These are phyloP conservation scores for Otolemur garnettii DNA, from an alignment of 2,113 vertebrate species.

Conservation along the genomic window DNA sequence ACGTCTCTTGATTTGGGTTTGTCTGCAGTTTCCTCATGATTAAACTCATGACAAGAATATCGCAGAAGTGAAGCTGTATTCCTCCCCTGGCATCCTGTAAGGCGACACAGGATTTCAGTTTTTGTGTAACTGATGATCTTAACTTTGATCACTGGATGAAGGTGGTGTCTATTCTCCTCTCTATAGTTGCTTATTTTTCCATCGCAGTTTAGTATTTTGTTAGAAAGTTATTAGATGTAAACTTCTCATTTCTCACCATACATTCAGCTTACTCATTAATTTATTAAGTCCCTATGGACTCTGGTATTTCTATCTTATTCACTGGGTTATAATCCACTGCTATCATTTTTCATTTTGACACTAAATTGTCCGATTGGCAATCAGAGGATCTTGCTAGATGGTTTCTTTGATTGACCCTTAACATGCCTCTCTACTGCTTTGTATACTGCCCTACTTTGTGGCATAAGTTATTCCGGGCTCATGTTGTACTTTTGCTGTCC, in stretches of 20 bases:
- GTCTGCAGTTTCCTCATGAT: background rate
- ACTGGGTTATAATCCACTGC: background rate
- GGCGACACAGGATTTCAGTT: background rate
- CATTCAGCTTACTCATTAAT: background rate
- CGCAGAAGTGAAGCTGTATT: background rate
- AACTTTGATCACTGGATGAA: background rate
- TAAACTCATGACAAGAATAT: background rate
- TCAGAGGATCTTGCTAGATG: background rate
- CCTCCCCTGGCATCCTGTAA: background rate
- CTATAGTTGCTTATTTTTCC: background rate
- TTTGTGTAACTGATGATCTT: background rate
- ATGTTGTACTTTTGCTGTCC: background rate
- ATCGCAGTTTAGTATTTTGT: background rate
- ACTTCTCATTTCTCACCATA: background rate
- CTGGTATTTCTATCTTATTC: background rate
- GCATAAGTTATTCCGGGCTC: too few species aligned
- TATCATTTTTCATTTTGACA: background rate
- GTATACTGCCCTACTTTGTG: background rate
- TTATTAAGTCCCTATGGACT: background rate
- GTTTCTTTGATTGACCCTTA: background rate
- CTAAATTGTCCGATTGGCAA: background rate
- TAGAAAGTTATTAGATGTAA: background rate
- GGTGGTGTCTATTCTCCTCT: background rate
- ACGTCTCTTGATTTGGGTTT: background rate
- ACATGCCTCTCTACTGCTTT: background rate